Percentiles rank a stretch among this genome's conserved stretches.
phyloP scores from a whole-genome alignment of 1,140 invertebrate genomes.

The Agrilus planipennis region DNA sequence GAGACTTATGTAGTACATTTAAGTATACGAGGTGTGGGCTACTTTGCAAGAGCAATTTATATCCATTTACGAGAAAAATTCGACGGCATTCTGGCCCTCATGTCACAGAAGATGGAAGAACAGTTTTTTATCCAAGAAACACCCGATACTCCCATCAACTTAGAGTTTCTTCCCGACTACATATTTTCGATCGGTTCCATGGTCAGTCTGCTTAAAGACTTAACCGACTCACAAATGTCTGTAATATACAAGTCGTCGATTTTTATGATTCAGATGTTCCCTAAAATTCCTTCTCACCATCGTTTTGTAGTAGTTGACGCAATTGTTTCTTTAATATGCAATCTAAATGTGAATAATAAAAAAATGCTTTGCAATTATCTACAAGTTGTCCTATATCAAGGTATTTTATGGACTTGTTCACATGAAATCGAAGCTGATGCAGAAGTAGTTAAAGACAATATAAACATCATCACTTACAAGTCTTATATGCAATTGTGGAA shows the following conservation, averaged over 20 bases:
- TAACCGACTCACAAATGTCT: slow-evolving; percentile 33
- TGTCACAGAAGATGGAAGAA: slow-evolving; percentile 31
- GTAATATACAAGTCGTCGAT: slow-evolving; percentile 29
- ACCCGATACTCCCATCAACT: slow-evolving; percentile 18
- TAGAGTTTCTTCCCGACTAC: slow-evolving; percentile 27
- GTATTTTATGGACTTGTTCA: slow-evolving; percentile 41
- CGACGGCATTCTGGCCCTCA: slow-evolving; percentile 20
- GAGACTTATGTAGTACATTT: slow-evolving; percentile 25
- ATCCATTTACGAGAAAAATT: slow-evolving; percentile 21
- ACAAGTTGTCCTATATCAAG: slow-evolving; percentile 35
- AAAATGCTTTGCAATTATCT: slow-evolving; percentile 21
- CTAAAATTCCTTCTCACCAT: slow-evolving; percentile 27
- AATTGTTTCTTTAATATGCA: no score
- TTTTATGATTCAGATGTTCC: slow-evolving; percentile 38
- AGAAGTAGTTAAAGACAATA: slow-evolving; percentile 27
- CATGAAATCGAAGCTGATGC: slow-evolving; percentile 36
- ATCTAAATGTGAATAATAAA: slow-evolving; percentile 20
- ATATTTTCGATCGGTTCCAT: slow-evolving; percentile 28
- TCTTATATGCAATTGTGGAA: slow-evolving; percentile 43
- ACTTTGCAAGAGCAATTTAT: slow-evolving; percentile 21
- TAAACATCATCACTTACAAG: slow-evolving; percentile 35
- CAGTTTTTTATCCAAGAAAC: slow-evolving; percentile 12
- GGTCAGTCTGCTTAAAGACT: slow-evolving; percentile 29
- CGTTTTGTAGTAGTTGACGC: slow-evolving; percentile 27
- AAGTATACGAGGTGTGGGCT: slow-evolving; percentile 30